Evolutionary conservation across 2,888 invertebrate genomes (phyloP), one percentile per base, ranked within the genome.

Genomic region (Xestia c-nigrum): DNA sequence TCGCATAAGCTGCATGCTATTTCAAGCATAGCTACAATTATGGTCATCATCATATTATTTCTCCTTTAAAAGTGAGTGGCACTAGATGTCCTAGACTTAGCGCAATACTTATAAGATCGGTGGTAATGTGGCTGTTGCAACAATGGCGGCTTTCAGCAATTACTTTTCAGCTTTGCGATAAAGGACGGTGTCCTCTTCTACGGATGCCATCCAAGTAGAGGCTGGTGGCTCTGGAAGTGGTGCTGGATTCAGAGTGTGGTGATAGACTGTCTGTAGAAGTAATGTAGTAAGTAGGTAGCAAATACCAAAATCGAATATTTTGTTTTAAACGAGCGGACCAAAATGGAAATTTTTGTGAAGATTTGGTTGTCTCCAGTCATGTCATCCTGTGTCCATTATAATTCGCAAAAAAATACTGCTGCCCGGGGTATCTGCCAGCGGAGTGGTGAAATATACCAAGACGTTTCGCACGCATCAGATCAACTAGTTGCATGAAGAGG

Each of bases 1-100:
- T 71, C 21, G 38, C 63, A n/a, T 59, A 40, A n/a, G 81, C 46
- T 63, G 38, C 76, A 38, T 61, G 38, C 61, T 63, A 79, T 59
- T 52, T 59, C 63, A 59, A 46, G 68, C 68, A 78, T 59, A 78
- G 38, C 24, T 2, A 38, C 21, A 43, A 61, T 67, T 74, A 52
- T 14, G 21, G 9, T 14, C 19, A 50, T 38, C 19, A 50, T 38
- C 19, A 50, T 12, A 38, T 21, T 52, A 43, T n/a, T 52, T 31
- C 21, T 52, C 4, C 40, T 24, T 40, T 68, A 38, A 21, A 43
- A 16, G 7, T 7, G 0, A 31, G 3, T 46, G 14, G 21, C 57
- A 21, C 16, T 55, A 24, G 52, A 68, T 52, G 12, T 1, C 46
- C 46, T 47, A 16, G 16, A 16, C 47, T 47, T 47, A 5, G 16